These are phyloP conservation scores for Antitype chi DNA, from an alignment of 2,888 invertebrate species.

Conservation along the genomic window DNA sequence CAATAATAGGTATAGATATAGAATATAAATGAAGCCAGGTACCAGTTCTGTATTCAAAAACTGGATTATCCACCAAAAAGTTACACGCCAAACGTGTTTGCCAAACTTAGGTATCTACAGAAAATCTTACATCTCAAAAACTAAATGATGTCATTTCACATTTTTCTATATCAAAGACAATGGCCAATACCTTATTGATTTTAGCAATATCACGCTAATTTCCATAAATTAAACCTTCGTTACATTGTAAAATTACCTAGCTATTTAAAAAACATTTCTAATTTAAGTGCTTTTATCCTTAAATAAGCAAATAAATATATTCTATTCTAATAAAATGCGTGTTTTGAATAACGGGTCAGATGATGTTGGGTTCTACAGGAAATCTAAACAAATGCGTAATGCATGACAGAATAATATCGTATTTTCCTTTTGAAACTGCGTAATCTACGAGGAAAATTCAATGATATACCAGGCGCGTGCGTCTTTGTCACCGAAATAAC, in stretches of 20 bases:
- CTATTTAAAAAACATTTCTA: background rate
- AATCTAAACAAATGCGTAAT: conserved; percentile 35
- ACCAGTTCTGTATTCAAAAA: conserved; percentile 14
- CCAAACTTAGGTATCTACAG: background rate
- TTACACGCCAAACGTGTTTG: conserved; percentile 15
- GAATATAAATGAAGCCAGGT: background rate
- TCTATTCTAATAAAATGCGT: background rate
- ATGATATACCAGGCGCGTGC: conserved; percentile 28
- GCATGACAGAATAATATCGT: background rate
- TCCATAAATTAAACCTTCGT: background rate
- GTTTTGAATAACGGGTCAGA: background rate
- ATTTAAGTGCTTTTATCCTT: background rate
- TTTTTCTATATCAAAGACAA: background rate
- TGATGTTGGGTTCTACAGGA: conserved; percentile 22
- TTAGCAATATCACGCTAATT: background rate
- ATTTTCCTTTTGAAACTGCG: conserved; percentile 41
- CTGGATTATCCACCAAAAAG: conserved; percentile 5
- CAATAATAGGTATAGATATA: background rate
- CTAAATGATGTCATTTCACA: conserved; percentile 9
- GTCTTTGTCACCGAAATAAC: conserved; percentile 30
- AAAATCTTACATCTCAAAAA: background rate
- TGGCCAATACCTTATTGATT: background rate
- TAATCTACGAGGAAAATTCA: conserved; percentile 55
- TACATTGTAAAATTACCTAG: background rate
- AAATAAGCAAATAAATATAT: too few relatives aligned